These are phyloP conservation scores for Stichodactyla mertensii DNA, from an alignment of 64 coral and sea anemone species.

Conservation along the genomic window DNA sequence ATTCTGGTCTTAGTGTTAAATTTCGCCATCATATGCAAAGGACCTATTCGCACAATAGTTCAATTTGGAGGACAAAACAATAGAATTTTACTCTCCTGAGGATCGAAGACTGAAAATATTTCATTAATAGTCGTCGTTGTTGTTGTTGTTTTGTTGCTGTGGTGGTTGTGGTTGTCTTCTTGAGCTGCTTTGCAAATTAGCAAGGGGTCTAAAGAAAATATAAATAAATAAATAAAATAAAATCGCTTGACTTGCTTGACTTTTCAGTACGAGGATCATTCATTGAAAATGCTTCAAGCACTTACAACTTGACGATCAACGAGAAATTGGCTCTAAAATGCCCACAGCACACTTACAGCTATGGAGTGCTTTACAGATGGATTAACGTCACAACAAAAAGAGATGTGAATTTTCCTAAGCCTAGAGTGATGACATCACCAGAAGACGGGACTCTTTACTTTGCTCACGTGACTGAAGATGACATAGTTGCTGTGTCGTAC, in stretches of 20 bases:
- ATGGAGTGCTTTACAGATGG: slow-evolving; percentile 23
- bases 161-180: too few species aligned
- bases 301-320: not conserved
- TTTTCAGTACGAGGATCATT: not conserved
- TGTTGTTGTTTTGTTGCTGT: too few species aligned
- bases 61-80: too few species aligned
- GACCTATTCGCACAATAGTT: too few species aligned
- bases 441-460: slow-evolving; percentile 16
- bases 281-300: not conserved
- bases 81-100: too few species aligned
- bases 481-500: not conserved
- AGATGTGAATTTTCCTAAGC: not conserved
- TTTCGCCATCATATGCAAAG: too few species aligned
- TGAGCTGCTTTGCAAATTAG: too few species aligned
- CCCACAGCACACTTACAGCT: slow-evolving; percentile 11
- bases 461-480: not conserved
- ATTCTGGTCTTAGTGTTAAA: too few species aligned
- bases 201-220: too few species aligned
- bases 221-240: too few species aligned
- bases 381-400: not conserved
- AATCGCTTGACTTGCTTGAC: not conserved
- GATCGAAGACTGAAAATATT: too few species aligned
- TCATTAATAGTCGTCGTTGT: too few species aligned
- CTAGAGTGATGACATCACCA: not conserved
- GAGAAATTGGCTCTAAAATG: not conserved